phyloP scores from a whole-genome alignment of 2,113 vertebrate species.

The Epinephelus fuscoguttatus region DNA sequence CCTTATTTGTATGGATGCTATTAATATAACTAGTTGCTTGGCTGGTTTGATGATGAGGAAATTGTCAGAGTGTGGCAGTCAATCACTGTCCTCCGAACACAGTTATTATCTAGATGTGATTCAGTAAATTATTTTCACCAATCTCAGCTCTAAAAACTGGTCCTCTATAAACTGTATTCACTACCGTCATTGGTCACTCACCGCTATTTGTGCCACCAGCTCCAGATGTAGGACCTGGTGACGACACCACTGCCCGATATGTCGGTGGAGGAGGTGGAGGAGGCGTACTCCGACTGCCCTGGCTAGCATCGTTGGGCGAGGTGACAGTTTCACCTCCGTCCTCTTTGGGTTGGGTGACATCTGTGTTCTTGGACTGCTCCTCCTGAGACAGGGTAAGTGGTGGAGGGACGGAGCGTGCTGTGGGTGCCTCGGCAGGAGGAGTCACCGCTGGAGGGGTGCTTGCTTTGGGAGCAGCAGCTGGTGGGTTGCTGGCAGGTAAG shows the following conservation, averaged over 20 bases:
- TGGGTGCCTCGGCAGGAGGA: conserved; percentile 70
- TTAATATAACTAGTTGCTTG: neutral
- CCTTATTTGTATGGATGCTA: neutral
- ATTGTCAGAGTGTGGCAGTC: neutral
- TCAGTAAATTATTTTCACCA: neutral
- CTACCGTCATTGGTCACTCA: conserved; percentile 68
- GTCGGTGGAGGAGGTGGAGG: conserved; percentile 96
- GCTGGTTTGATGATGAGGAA: neutral
- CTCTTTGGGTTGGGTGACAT: conserved; percentile 86
- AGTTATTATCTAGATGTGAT: neutral
- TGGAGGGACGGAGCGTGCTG: conserved; percentile 78
- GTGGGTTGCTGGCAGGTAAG: conserved; percentile 34
- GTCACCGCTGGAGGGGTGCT: conserved; percentile 44
- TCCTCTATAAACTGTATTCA: neutral
- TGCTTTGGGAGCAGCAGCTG: conserved; percentile 58
- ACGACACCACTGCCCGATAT: conserved; percentile 94
- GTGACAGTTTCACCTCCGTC: conserved; percentile 83
- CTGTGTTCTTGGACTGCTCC: conserved; percentile 84
- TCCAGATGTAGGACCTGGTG: conserved; percentile 90
- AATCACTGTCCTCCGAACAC: neutral
- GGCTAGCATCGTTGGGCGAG: conserved; percentile 90
- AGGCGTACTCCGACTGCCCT: conserved; percentile 88
- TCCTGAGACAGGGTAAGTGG: conserved; percentile 87
- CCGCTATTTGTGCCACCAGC: conserved; percentile 88
- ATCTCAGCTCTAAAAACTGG: neutral